Percentiles rank a stretch among this genome's conserved stretches.
Evolutionary conservation across 2,797 vertebrate genomes (phyloP).

Genomic region (Myotis vivesi): DNA sequence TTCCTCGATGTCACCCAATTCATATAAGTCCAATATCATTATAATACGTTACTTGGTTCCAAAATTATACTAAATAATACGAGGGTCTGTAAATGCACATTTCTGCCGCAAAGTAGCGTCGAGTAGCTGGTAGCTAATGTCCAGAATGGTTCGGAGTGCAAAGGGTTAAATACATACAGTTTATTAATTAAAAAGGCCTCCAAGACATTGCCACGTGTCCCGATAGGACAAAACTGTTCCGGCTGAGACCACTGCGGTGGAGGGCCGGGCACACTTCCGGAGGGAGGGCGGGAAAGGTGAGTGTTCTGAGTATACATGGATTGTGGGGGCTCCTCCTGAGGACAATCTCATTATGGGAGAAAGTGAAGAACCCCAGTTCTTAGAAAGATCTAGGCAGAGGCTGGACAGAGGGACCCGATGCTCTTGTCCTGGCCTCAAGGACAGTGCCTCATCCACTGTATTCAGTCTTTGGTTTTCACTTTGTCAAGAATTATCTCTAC

Average conservation of each 20-base stretch:
- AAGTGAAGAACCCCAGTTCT: not conserved
- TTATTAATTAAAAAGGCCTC: not conserved
- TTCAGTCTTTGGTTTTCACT: not conserved
- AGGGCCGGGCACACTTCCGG: not conserved
- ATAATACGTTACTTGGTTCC: too few species aligned
- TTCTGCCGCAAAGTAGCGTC: too few species aligned
- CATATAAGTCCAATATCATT: too few species aligned
- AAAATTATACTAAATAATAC: too few species aligned
- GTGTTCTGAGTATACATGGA: not conserved
- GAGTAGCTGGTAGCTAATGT: too few species aligned
- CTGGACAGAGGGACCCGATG: not conserved
- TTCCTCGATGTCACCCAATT: too few species aligned
- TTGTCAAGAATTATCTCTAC: not conserved
- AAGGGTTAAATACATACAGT: not conserved
- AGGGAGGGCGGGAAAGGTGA: not conserved
- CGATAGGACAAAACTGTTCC: not conserved
- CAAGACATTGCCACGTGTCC: not conserved
- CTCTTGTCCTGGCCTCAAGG: not conserved
- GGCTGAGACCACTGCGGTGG: fast-evolving
- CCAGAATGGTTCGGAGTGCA: too few species aligned
- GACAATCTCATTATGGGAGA: not conserved
- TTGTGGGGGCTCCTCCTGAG: not conserved
- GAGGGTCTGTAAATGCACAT: too few species aligned
- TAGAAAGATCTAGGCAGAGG: not conserved
- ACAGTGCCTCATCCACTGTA: fast-evolving